Evolutionary conservation across 2,113 vertebrate species (phyloP), one percentile per base, ranked within the genome.

Genomic region (Proterorhinus semilunaris): DNA sequence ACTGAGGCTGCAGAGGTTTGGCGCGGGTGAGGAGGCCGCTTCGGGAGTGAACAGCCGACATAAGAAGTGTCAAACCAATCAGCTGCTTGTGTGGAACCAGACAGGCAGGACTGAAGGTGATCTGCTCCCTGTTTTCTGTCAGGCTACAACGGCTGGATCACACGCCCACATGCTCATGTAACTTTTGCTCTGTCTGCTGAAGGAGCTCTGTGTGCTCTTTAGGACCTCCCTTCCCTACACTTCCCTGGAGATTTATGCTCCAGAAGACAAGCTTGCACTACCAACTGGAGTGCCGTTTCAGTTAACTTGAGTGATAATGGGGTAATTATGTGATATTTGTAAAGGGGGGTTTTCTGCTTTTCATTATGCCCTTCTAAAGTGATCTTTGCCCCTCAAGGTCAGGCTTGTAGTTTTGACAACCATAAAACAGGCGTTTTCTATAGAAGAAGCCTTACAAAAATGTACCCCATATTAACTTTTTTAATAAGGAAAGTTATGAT

Each of bases 21-120:
- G 62, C 17, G 77, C 15, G 27, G 47, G 63, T 57, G 17, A 59
- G 61, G 57, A 54, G 49, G 10, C 57, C 71, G 69, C 80, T 89
- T 87, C 80, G 63, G 76, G 80, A 91, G 84, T 74, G 86, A 87
- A 78, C 87, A 82, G 84, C 71, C 77, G 50, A 54, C 45, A 46
- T 89, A 88, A 91, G 86, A 88, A 67, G 69, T 71, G 43, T 79
- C 84, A 88, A 90, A 83, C 89, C 87, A 92, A 90, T 92, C 84
- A 90, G 83, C 84, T 83, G 75, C 84, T 87, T 85, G 72, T 79
- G 76, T 81, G 80, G 83, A 87, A 80, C 85, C 65, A 57, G 73
- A 68, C 44, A 49, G 66, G 54, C 46, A 72, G 68, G 57, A 52
- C 48, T 13, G 46, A 54, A 54, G 61, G 69, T 64, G 71, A 79